Percentiles rank a stretch among this genome's conserved stretches.
phyloP scores from a whole-genome alignment of 1,140 invertebrate genomes.

The Fopius arisanus region DNA sequence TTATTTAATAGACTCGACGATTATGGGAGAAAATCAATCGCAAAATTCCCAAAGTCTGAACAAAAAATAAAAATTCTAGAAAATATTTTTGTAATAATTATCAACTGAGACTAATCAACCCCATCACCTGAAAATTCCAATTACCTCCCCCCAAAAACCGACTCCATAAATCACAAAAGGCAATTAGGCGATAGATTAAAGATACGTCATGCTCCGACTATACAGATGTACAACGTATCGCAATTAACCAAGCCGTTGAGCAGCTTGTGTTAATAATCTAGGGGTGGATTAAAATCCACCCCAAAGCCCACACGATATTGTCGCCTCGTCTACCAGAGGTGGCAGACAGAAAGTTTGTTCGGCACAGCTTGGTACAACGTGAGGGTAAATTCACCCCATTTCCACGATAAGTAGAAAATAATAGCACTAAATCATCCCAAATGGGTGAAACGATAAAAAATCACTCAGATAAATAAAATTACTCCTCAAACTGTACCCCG shows the following conservation, averaged over 20 bases:
- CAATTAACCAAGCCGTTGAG: slow-evolving; percentile 29
- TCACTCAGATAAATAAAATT: slow-evolving; percentile 6
- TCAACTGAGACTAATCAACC: background rate
- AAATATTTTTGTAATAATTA: background rate
- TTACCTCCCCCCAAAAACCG: background rate
- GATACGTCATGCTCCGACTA: background rate
- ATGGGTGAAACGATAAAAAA: slow-evolving; percentile 23
- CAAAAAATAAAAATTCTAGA: background rate
- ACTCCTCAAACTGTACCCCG: background rate
- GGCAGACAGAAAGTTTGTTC: background rate
- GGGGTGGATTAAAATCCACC: background rate
- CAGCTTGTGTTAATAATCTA: slow-evolving; percentile 16
- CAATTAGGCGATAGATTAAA: slow-evolving; percentile 22
- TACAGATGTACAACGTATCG: slow-evolving; percentile 14
- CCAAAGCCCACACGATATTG: background rate
- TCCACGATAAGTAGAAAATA: slow-evolving; percentile 34
- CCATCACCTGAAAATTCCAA: background rate
- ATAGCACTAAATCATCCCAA: slow-evolving; percentile 27
- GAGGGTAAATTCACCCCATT: background rate
- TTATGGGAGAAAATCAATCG: no score
- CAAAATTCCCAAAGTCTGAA: no score
- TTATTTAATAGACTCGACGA: no score
- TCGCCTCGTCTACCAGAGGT: background rate
- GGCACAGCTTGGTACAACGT: background rate
- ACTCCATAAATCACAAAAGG: background rate